A percentile compares a stretch with the other conserved stretches of the same genome.
phyloP scores from a whole-genome alignment of 1,140 invertebrate genomes.

The Drosophila insularis region DNA sequence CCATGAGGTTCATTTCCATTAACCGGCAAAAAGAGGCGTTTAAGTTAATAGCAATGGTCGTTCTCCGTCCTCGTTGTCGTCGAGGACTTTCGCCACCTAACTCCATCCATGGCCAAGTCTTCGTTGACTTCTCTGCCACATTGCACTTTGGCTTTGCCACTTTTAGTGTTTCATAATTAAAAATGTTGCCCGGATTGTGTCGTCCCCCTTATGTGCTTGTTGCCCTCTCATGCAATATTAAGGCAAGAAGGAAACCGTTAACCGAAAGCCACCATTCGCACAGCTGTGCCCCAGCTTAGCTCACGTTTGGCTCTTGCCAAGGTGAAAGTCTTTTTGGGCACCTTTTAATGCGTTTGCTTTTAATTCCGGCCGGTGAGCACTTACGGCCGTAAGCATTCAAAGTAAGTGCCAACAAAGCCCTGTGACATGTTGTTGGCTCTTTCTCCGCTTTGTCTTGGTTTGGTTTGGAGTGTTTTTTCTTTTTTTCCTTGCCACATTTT shows the following conservation, averaged over 20 bases:
- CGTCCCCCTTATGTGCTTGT: constrained; percentile 30
- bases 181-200: constrained; percentile 75
- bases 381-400: constrained; percentile 59
- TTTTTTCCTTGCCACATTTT: constrained; percentile 56
- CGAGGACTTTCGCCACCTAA: constrained; percentile 18
- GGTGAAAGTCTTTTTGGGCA: constrained; percentile 78
- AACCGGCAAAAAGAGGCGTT: constrained; percentile 79
- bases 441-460: constrained; percentile 16
- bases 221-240: constrained; percentile 70
- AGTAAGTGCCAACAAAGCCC: constrained; percentile 58
- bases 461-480: constrained; percentile 11
- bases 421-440: constrained; percentile 58
- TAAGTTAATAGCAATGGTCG: constrained; percentile 78
- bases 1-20: constrained; percentile 78
- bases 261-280: constrained; percentile 38
- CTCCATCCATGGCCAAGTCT: not conserved
- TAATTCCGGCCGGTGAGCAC: constrained; percentile 73
- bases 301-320: constrained; percentile 61
- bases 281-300: constrained; percentile 64
- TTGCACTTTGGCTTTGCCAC: constrained; percentile 82
- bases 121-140: constrained; percentile 43
- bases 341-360: constrained; percentile 80
- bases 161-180: constrained; percentile 83
- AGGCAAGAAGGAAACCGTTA: constrained; percentile 37
- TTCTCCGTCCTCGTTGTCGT: constrained; percentile 21